phyloP scores from a whole-genome alignment of 1,140 invertebrate genomes.

The Medauroidea extradentata region DNA sequence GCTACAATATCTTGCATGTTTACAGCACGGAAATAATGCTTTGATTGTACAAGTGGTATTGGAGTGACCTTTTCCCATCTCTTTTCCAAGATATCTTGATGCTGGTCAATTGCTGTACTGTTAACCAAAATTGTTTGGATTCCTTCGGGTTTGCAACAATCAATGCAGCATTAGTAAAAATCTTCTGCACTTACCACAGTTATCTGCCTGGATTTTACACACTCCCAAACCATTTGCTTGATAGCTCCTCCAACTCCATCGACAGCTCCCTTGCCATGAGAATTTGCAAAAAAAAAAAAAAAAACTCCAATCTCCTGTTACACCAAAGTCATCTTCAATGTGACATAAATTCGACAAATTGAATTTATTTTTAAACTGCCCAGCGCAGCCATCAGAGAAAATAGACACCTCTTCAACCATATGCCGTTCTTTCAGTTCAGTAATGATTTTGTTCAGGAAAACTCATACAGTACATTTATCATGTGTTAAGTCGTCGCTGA shows the following conservation, averaged over 20 bases:
- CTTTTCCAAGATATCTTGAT: no score
- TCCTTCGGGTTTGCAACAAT: no score
- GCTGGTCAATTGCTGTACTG: no score
- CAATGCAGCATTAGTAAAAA: not conserved
- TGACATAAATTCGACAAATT: not conserved
- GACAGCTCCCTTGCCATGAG: slow-evolving; percentile 40
- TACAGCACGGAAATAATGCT: no score
- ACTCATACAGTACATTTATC: not conserved
- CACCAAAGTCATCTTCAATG: not conserved
- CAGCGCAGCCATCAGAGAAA: slow-evolving; percentile 2
- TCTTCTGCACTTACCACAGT: not conserved
- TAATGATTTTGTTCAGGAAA: not conserved
- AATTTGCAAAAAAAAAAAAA: slow-evolving; percentile 33
- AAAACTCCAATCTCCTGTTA: slow-evolving; percentile 28
- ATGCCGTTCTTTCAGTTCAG: not conserved
- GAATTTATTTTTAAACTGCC: not conserved
- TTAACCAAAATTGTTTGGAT: no score
- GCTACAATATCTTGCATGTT: no score
- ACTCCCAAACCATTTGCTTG: slow-evolving; percentile 24
- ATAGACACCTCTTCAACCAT: not conserved
- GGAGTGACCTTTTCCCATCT: no score
- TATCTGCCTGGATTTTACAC: not conserved
- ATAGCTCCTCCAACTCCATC: no score
- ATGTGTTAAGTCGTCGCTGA: not conserved
- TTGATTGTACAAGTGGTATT: no score